Evolutionary conservation across 2,888 invertebrate species (phyloP).

Genomic region (Andrena minutula): DNA sequence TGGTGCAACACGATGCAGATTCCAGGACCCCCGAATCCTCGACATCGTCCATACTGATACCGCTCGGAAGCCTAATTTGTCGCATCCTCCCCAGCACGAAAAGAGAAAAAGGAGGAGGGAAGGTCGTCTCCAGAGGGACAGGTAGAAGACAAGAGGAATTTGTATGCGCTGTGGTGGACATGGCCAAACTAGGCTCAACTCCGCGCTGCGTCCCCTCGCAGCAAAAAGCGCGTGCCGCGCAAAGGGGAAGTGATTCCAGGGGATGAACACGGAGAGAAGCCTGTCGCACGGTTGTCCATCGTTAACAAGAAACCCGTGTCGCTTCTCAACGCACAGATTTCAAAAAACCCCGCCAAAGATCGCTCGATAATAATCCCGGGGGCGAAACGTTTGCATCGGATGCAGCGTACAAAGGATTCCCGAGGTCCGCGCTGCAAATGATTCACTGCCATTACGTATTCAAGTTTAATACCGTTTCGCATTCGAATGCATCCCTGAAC

Average conservation of each 20-base stretch:
- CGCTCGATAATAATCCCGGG: background rate
- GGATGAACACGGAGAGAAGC: constrained; percentile 43
- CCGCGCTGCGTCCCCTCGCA: constrained; percentile 73
- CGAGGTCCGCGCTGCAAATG: constrained; percentile 20
- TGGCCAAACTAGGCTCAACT: constrained; percentile 79
- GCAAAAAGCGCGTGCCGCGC: constrained; percentile 66
- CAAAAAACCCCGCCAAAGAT: background rate
- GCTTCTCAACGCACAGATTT: background rate
- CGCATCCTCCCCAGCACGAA: constrained; percentile 1
- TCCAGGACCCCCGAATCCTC: background rate
- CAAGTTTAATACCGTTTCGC: constrained; percentile 57
- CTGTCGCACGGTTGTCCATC: constrained; percentile 18
- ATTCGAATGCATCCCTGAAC: constrained; percentile 51
- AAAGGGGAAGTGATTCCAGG: constrained; percentile 58
- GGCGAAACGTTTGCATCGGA: background rate
- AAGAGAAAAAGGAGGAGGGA: constrained; percentile 32
- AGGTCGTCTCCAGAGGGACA: constrained; percentile 36
- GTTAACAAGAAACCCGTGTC: background rate
- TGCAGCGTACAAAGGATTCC: constrained; percentile 20
- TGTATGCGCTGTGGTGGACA: constrained; percentile 75
- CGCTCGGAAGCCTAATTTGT: constrained; percentile 10
- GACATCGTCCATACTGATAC: background rate
- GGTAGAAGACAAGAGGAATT: constrained; percentile 68
- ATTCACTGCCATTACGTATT: constrained; percentile 52
- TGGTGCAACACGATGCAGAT: background rate